Base-by-base conservation (phyloP, 2,113 vertebrate species). In the Parus major region DNA sequence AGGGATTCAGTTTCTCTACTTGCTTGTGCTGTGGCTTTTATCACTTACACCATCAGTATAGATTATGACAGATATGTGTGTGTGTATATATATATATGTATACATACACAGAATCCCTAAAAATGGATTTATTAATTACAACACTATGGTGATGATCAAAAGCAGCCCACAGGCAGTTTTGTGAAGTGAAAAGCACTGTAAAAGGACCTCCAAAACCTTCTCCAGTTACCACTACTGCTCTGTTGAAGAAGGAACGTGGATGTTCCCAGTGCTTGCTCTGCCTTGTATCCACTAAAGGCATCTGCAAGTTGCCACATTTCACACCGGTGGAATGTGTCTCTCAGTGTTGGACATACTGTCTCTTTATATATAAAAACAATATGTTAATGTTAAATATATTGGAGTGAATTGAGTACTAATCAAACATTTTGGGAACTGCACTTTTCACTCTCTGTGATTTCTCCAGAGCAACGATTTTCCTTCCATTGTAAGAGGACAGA, bases 401-500 rank as follows among this genome's bases (percentile, higher is more conserved):
- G 7, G 10, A 27, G 21, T 35, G 75, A 63, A 66, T 86, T 69
- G 42, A 42, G 25, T 11, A 57, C 6, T 36, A 63, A 59, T 23
- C 11, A 24, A 82, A 20, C 19, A 18, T 36, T 71, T 27, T 22
- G 31, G 20, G 27, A 86, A n/a, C 52, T 35, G 55, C 25, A 39
- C 25, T 61, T 70, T 81, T 46, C 36, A 49, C 31, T 63, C 42
- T 57, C 19, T 15, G 25, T 16, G 33, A 49, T 44, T 63, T 42
- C 44, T 61, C 73, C 15, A n/a, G 42, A 78, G 42, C n/a, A 53
- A 24, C 5, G 17, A 20, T 31, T 64, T 52, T 31, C 35, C 12
- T 49, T 36, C 66, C 15, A 0, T 7, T 41, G 12, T 0, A 44
- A 49, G 44, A 81, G 28, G n/a, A 35, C 0, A 60, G 24, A 66